These are phyloP conservation scores for Leptopterna dolabrata DNA, from an alignment of 2,888 invertebrate species.

Conservation along the genomic window DNA sequence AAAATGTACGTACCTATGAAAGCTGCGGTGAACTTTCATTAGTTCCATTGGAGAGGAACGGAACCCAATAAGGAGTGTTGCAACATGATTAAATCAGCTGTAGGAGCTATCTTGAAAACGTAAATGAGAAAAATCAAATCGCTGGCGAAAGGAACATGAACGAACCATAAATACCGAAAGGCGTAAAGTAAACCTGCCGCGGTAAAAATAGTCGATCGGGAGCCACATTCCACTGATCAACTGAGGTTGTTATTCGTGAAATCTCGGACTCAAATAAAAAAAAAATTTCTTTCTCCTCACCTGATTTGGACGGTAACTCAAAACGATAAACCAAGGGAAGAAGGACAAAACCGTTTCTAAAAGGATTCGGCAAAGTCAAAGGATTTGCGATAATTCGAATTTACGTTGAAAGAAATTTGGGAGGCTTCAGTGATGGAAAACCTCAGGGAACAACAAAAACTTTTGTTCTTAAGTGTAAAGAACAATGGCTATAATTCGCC, in stretches of 20 bases:
- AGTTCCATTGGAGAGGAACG: too few species aligned
- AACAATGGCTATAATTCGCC: too few species aligned
- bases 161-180: background rate
- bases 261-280: background rate
- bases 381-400: too few species aligned
- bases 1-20: too few species aligned
- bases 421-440: too few species aligned
- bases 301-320: background rate
- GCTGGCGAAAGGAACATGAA: background rate
- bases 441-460: too few species aligned
- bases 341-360: background rate
- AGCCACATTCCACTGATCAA: background rate
- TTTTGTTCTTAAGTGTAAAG: too few species aligned
- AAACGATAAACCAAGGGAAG: background rate
- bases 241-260: background rate
- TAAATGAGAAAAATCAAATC: background rate
- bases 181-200: background rate
- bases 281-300: background rate
- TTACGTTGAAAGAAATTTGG: too few species aligned
- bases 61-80: too few species aligned
- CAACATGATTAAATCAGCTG: background rate
- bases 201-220: background rate
- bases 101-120: background rate
- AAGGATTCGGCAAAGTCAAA: background rate
- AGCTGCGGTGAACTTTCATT: too few species aligned